Percentiles rank a stretch among this genome's conserved stretches.
Evolutionary conservation across 2,797 vertebrate species (phyloP).

Genomic region (Galagoides demidoff): DNA sequence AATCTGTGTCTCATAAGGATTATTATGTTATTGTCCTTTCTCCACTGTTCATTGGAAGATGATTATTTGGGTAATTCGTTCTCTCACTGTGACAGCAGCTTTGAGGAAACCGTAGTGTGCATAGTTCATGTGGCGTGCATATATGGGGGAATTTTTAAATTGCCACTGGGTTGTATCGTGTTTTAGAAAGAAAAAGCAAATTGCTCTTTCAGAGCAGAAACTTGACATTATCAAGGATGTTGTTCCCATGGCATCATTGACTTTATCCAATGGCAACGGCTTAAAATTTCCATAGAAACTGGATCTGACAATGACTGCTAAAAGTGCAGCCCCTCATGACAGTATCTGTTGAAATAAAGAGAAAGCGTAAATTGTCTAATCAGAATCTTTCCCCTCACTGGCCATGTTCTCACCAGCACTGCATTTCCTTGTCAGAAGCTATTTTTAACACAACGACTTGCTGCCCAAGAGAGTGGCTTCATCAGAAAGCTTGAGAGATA

Average conservation of each 20-base stretch:
- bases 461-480: background rate
- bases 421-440: background rate
- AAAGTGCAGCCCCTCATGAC: background rate
- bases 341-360: background rate
- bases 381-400: background rate
- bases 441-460: background rate
- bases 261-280: background rate
- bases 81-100: background rate
- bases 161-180: background rate
- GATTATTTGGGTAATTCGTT: background rate
- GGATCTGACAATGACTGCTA: background rate
- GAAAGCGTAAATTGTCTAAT: background rate
- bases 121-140: background rate
- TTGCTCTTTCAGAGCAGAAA: background rate
- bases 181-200: background rate
- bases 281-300: constrained; percentile 68
- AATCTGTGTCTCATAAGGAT: background rate
- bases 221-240: background rate
- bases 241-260: background rate
- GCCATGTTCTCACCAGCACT: background rate
- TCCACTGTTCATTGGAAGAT: background rate
- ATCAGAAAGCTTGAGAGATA: background rate
- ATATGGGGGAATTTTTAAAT: constrained; percentile 22
- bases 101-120: background rate
- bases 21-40: background rate